Base-by-base conservation (phyloP, 2,888 invertebrate species). In the Acanthosoma haemorrhoidale region DNA sequence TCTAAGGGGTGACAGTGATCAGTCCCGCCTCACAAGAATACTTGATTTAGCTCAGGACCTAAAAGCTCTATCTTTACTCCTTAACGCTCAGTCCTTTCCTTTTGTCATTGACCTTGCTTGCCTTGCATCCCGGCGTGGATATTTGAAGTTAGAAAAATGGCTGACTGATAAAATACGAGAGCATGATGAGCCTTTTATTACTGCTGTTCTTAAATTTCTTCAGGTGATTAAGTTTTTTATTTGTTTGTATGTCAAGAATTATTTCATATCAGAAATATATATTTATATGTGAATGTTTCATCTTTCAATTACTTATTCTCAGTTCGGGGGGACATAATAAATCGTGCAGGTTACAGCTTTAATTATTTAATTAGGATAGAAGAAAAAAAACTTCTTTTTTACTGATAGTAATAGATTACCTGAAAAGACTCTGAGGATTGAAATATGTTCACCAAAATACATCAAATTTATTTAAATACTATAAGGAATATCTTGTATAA, bases 71-170 rank as follows among this genome's bases (percentile, higher is more conserved):
- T 94, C 96, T 0, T 86, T 92, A 78, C 83, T 99, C 68, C 82
- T 99, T 57, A 96, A 96, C 80, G 91, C 92, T 0, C 91, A 92
- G 75, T 92, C 92, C 0, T 93, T 94, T 79, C 87, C 91, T n/a
- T 99, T 99, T 81, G 93, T 96, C 41, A 96, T 99, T 75, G 99
- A 99, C 81, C 82, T 99, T 76, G 98, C 99, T 0, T 99, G 98
- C 79, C 82, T 99, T 73, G 99, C 99, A 0, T 97, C 98, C 0
- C 84, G 98, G 66, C 85, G 98, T 70, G 99, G 98, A 80, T 99
- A 97, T 80, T 84, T 99, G 11, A 99, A 99, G 79, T 82, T 99
- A 18, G 99, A 99, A 80, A 99, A 99, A 80, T 99, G 99, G 98
- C 82, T 99, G 11, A 89, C 92, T 0, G 99, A 99, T 79, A 98